Conservation (phyloP, 2,888 invertebrate genomes). For the Hyles lineata region DNA sequence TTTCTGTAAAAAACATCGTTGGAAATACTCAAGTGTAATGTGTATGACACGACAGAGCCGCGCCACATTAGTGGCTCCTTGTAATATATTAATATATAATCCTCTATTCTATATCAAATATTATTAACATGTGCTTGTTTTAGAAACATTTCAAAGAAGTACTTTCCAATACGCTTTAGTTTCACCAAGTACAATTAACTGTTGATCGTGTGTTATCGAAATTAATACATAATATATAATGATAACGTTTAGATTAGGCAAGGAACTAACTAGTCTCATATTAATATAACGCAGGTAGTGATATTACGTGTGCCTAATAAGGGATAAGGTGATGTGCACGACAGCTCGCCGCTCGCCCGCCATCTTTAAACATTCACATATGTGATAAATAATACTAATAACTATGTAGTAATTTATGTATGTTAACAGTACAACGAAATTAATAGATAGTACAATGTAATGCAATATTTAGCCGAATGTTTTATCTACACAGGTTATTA, state of each 20-base stretch:
- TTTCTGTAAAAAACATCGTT: constrained; percentile 17
- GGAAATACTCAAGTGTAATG: constrained; percentile 45
- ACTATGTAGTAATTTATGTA: background rate
- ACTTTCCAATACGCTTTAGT: constrained; percentile 74
- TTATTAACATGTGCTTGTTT: constrained; percentile 32
- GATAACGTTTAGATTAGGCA: constrained; percentile 72
- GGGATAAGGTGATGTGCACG: constrained; percentile 31
- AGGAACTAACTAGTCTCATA: constrained; percentile 84
- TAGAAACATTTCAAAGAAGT: constrained; percentile 60
- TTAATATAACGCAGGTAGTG: constrained; percentile 77
- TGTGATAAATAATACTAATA: background rate
- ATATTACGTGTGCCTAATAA: constrained; percentile 81
- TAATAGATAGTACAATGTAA: constrained; percentile 39
- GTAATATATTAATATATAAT: constrained; percentile 39
- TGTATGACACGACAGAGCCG: constrained; percentile 48
- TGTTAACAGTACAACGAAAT: constrained; percentile 49
- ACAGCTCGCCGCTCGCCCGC: background rate
- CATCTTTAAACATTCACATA: background rate
- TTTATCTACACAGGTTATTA: constrained; percentile 1
- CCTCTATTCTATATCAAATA: constrained; percentile 18
- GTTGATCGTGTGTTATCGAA: constrained; percentile 57
- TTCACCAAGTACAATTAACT: constrained; percentile 81
- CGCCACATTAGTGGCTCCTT: constrained; percentile 36
- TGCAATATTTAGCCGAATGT: constrained; percentile 16
- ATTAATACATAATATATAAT: constrained; percentile 58